Base-by-base conservation (phyloP, 2,888 invertebrate genomes). In the Cinara cedri region DNA sequence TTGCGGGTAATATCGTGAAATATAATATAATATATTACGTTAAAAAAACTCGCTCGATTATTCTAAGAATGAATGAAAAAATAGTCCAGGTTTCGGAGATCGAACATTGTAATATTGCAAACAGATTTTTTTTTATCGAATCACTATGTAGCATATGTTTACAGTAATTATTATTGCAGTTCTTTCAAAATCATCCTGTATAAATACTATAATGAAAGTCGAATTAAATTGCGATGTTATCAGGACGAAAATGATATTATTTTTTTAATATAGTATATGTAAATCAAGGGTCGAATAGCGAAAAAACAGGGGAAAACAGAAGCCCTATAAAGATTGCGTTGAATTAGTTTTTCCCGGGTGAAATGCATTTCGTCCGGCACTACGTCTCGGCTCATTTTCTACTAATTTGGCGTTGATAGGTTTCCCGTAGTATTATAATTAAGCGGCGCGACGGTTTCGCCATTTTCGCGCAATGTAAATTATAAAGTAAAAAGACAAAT, bases 371-470 rank as follows among this genome's bases (percentile, higher is more conserved):
- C 34, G 16, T 19, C n/a, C 19, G 19, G 21, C 3, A 34, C 34
- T 34, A 49, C 19, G 78, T 60, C 60, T 70, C 9, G 34, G 42
- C 78, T 78, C 60, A 62, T 68, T 78, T 78, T 68, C 55, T 60
- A 68, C 78, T 78, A 78, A 78, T 68, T 70, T 78, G 78, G 70
- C 60, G 68, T 60, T 70, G 60, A 70, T 78, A 70, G 68, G 68
- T 70, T 68, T 78, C 68, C 68, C 51, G 60, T 62, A 6, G 34
- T 34, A 34, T 34, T 34, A 60, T 78, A 78, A 70, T 78, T 70
- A 62, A 68, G 57, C 60, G 24, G 13, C 70, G n/a, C 24, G 34
- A 70, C 60, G 49, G 26, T 24, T 57, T 34, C 19, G 57, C 51
- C 68, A 46, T 26, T 68, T 26, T 65, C 54, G 55, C 54, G 55